Percentiles rank a stretch among this genome's conserved stretches.
These are phyloP conservation scores for Porites australiensis DNA, from an alignment of 64 coral and sea anemone species.

Conservation along the genomic window DNA sequence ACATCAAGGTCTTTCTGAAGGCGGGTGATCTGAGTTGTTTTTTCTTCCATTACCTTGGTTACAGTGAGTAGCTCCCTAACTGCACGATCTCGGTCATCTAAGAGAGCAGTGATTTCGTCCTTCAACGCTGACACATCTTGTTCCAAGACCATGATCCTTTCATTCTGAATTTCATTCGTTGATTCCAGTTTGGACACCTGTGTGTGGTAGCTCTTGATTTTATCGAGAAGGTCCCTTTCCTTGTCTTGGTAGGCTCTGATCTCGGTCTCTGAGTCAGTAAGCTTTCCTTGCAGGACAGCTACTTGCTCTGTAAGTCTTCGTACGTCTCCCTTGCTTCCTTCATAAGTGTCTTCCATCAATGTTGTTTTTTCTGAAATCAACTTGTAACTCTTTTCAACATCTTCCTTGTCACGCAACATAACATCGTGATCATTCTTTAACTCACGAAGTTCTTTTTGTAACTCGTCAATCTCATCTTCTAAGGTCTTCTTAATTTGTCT, in stretches of 20 bases:
- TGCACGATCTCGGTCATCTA: slow-evolving; percentile 75
- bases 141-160: slow-evolving; percentile 87
- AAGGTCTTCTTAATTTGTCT: slow-evolving; percentile 65
- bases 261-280: slow-evolving; percentile 77
- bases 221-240: slow-evolving; percentile 71
- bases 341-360: slow-evolving; percentile 73
- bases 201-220: slow-evolving; percentile 65
- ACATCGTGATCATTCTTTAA: slow-evolving; percentile 76
- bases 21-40: slow-evolving; percentile 57
- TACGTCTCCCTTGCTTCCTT: slow-evolving; percentile 70
- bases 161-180: slow-evolving; percentile 79
- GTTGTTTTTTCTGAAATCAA: slow-evolving; percentile 70
- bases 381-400: slow-evolving; percentile 77
- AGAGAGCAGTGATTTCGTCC: slow-evolving; percentile 72
- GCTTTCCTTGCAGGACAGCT: slow-evolving; percentile 62
- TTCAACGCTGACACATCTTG: slow-evolving; percentile 77
- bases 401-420: slow-evolving; percentile 61
- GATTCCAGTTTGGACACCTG: slow-evolving; percentile 88
- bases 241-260: slow-evolving; percentile 68
- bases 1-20: slow-evolving; percentile 84
- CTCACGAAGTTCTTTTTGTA: slow-evolving; percentile 77
- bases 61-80: slow-evolving; percentile 55
- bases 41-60: slow-evolving; percentile 53
- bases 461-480: slow-evolving; percentile 68
- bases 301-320: slow-evolving; percentile 77